These are phyloP conservation scores for Burhinus oedicnemus DNA, from an alignment of 2,113 vertebrate species.

Conservation along the genomic window DNA sequence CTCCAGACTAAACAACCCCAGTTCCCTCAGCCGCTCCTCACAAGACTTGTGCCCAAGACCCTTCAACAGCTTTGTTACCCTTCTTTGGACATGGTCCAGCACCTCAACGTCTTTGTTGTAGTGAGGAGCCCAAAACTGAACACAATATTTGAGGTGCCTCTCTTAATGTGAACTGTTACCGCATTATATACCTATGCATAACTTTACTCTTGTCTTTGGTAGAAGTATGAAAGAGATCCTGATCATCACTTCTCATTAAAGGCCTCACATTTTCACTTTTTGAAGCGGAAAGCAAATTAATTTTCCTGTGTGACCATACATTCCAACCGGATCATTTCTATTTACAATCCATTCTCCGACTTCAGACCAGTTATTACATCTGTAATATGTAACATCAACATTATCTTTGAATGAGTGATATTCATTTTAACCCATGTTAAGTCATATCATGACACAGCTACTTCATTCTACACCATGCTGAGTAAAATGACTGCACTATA, in stretches of 20 bases:
- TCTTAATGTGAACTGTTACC: neutral
- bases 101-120: neutral
- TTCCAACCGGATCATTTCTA: neutral
- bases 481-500: neutral
- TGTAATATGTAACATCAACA: neutral
- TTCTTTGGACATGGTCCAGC: neutral
- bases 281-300: neutral
- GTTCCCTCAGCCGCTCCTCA: neutral
- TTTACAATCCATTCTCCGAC: neutral
- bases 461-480: neutral
- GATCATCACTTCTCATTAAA: neutral
- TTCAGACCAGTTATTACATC: neutral
- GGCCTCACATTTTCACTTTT: neutral
- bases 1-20: neutral
- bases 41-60: neutral
- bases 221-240: neutral
- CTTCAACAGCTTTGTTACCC: neutral
- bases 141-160: neutral
- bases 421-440: neutral
- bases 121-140: neutral
- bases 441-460: neutral
- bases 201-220: neutral
- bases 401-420: neutral
- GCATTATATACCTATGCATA: neutral
- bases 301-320: neutral